Base-by-base conservation (phyloP, 2,797 vertebrate genomes). In the Gymnoscopelus microlampas region DNA sequence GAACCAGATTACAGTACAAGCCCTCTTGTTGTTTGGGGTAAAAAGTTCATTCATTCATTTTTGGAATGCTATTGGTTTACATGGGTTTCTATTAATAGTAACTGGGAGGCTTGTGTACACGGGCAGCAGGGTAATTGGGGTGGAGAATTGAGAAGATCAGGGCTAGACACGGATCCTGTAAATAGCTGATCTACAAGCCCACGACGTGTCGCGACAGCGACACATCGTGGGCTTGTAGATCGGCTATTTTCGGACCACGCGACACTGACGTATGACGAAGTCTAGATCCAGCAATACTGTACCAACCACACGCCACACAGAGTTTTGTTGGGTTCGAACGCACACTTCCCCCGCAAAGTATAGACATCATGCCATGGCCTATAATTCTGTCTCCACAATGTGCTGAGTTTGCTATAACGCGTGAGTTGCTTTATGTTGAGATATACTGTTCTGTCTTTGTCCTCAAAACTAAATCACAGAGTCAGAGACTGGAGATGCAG, bases 11-110 rank as follows among this genome's bases (percentile, higher is more conserved):
- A 9, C 39, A 44, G 39, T 86, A 82, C 51, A 66, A 47, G 64
- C 26, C 53, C 60, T 79, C 68, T 87, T 85, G 80, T 87, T 82
- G 80, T 86, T 85, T 73, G 71, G 80, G 90, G 87, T 91, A 91
- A 90, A 87, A 89, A 90, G 88, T 91, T 90, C 87, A 88, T 19
- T 78, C 68, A 64, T 81, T 87, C 85, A 83, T 90, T 88, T 88
- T 84, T 88, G 81, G 85, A 82, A 69, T 74, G 65, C 79, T 76
- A 72, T 73, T 87, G 78, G 80, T 87, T 84, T 84, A 81, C 82
- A 15, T 63, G 0, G 51, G 39, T 3, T 35, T 24, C 82, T 90
- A 89, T 78, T 79, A 88, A 88, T 90, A 90, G 70, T 44, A 44
- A 50, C 15, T 0, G 56, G 54, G 71, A 77, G 78, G 71, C 74